phyloP scores from a whole-genome alignment of 1,140 invertebrate species.

The Panagrolaimus sp. region DNA sequence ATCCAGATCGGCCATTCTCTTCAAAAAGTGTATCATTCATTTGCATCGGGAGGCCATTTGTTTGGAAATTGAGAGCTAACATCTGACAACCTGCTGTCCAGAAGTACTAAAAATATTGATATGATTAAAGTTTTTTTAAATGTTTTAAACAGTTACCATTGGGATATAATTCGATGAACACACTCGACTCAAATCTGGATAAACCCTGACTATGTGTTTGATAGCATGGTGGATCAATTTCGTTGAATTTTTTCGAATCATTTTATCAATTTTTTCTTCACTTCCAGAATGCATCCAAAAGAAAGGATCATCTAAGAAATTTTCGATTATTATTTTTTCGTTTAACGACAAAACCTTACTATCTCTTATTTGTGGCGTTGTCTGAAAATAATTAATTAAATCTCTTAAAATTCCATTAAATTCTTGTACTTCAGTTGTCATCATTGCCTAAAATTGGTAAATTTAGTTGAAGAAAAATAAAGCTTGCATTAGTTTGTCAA shows the following conservation, averaged over 20 bases:
- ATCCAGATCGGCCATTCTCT: constrained; percentile 34
- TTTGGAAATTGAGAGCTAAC: constrained; percentile 99
- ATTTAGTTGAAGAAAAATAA: too few species aligned
- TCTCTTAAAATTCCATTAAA: constrained; percentile 16
- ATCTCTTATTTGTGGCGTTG: constrained; percentile 17
- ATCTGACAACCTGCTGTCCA: constrained; percentile 99
- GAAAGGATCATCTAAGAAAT: constrained; percentile 24
- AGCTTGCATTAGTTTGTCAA: too few species aligned
- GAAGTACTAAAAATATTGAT: constrained; percentile 26
- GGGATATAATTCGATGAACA: constrained; percentile 37
- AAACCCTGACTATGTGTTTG: constrained; percentile 27
- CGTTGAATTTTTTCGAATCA: constrained; percentile 31
- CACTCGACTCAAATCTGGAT: constrained; percentile 23
- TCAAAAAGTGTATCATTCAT: constrained; percentile 42
- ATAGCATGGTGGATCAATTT: constrained; percentile 30
- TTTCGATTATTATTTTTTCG: constrained; percentile 12
- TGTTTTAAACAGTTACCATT: constrained; percentile 16
- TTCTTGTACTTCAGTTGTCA: constrained; percentile 16
- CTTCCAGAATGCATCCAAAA: constrained; percentile 32
- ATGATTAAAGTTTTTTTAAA: neutral
- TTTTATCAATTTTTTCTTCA: constrained; percentile 29
- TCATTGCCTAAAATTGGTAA: neutral
- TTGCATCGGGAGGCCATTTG: constrained; percentile 58
- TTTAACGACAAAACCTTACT: neutral
- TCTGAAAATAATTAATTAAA: constrained; percentile 37